Evolutionary conservation across 1,140 invertebrate genomes (phyloP).

Genomic region (Eufriesea mexicana): DNA sequence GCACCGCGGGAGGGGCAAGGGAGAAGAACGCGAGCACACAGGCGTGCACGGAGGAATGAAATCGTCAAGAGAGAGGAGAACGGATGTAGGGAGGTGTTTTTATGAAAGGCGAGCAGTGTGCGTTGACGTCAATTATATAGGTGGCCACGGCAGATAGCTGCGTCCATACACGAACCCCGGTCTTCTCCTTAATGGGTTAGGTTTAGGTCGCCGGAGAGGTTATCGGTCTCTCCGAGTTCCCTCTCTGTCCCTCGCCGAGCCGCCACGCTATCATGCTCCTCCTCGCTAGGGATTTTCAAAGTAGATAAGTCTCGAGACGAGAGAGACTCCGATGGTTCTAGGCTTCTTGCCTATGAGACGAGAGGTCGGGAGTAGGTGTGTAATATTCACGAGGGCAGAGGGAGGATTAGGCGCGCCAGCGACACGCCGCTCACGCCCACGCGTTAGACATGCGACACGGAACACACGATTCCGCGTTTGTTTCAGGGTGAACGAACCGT

Average conservation of each 20-base stretch:
- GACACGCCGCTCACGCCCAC: constrained; percentile 11
- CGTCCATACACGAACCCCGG: constrained; percentile 58
- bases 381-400: constrained; percentile 1
- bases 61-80: constrained; percentile 66
- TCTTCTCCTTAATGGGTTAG: constrained; percentile 79
- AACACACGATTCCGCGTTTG: neutral
- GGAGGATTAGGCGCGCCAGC: constrained; percentile 54
- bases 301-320: constrained; percentile 68
- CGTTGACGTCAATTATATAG: constrained; percentile 82
- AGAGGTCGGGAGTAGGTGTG: neutral
- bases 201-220: constrained; percentile 77
- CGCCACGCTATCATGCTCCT: neutral
- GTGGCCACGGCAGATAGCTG: constrained; percentile 76
- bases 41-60: constrained; percentile 62
- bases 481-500: constrained; percentile 7
- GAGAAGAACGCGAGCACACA: neutral
- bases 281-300: constrained; percentile 76
- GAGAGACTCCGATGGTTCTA: constrained; percentile 34
- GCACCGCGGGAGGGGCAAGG: neutral
- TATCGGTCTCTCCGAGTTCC: constrained; percentile 68
- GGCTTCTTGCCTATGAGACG: constrained; percentile 26
- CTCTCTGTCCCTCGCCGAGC: neutral
- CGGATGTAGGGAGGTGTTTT: constrained; percentile 82
- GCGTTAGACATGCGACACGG: neutral
- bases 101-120: constrained; percentile 81